Evolutionary conservation across 2,888 invertebrate species (phyloP).

Genomic region (Agrilus biguttatus): DNA sequence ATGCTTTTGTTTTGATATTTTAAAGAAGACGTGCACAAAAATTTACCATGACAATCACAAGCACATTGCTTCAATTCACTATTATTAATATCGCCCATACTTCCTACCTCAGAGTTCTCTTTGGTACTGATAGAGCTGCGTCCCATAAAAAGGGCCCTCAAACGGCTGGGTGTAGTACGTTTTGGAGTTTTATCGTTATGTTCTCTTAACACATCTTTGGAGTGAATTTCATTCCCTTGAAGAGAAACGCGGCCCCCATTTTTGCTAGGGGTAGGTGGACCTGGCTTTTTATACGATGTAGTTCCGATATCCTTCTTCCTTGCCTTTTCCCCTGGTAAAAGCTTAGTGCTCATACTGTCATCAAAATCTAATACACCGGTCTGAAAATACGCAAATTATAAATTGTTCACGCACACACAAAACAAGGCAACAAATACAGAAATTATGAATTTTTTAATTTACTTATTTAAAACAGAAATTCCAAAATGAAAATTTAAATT

Average conservation of each 20-base stretch:
- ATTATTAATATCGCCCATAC: not conserved
- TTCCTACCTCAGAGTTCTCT: slow-evolving; percentile 20
- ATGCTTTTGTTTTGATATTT: not conserved
- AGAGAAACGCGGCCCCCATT: slow-evolving; percentile 57
- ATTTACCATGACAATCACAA: slow-evolving; percentile 3
- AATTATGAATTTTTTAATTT: not conserved
- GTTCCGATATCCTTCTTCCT: slow-evolving; percentile 46
- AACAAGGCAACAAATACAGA: not conserved
- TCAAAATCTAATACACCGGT: slow-evolving; percentile 24
- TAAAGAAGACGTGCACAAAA: slow-evolving; percentile 1
- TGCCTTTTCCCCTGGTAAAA: slow-evolving; percentile 32
- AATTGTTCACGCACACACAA: not conserved
- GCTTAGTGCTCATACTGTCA: slow-evolving; percentile 26
- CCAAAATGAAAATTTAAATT: not conserved
- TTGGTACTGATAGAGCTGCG: slow-evolving; percentile 27
- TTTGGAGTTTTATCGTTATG: slow-evolving; percentile 29
- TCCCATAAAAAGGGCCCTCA: slow-evolving; percentile 44
- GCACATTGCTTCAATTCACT: slow-evolving; percentile 1
- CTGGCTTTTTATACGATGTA: slow-evolving; percentile 71
- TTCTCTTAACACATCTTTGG: slow-evolving; percentile 43
- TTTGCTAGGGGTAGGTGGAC: slow-evolving; percentile 77
- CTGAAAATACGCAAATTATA: slow-evolving; percentile 14
- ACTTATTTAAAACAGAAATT: not conserved
- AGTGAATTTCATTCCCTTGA: slow-evolving; percentile 42
- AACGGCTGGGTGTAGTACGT: slow-evolving; percentile 48